These are phyloP conservation scores for Sycobia sp. DNA, from an alignment of 1,140 invertebrate genomes.

Conservation along the genomic window DNA sequence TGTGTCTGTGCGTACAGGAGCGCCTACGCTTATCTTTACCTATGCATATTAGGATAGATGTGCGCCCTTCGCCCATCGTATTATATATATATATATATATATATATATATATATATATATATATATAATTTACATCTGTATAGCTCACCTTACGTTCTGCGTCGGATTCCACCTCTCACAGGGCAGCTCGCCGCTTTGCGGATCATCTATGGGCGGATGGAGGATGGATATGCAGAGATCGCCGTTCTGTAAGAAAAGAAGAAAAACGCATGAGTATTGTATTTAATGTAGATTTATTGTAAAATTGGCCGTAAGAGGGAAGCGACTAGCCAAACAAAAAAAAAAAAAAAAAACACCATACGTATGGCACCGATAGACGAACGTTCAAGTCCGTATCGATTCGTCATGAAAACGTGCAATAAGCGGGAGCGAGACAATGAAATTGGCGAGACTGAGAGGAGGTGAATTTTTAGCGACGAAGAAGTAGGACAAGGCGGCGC, in stretches of 20 bases:
- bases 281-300: too few species aligned
- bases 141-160: conserved; percentile 91
- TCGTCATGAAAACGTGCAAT: too few species aligned
- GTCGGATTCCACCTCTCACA: conserved; percentile 99
- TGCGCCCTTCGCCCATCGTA: too few species aligned
- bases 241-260: conserved; percentile 81
- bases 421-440: not conserved
- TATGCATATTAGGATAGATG: too few species aligned
- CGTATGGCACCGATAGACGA: not conserved
- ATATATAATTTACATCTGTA: too few species aligned
- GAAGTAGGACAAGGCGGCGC: conserved; percentile 34
- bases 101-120: too few species aligned
- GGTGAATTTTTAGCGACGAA: too few species aligned
- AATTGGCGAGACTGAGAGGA: conserved; percentile 1
- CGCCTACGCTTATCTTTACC: too few species aligned
- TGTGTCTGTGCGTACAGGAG: too few species aligned
- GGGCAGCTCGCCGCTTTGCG: conserved; percentile 96
- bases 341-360: conserved; percentile 11
- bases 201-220: conserved; percentile 98
- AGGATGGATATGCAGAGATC: conserved; percentile 99
- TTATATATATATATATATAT: too few species aligned
- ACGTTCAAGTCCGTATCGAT: not conserved
- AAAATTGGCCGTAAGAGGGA: too few species aligned
- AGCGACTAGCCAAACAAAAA: conserved; percentile 16
- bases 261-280: not conserved